Base-by-base conservation (phyloP, 2,888 invertebrate species). In the Anarsia innoxiella region DNA sequence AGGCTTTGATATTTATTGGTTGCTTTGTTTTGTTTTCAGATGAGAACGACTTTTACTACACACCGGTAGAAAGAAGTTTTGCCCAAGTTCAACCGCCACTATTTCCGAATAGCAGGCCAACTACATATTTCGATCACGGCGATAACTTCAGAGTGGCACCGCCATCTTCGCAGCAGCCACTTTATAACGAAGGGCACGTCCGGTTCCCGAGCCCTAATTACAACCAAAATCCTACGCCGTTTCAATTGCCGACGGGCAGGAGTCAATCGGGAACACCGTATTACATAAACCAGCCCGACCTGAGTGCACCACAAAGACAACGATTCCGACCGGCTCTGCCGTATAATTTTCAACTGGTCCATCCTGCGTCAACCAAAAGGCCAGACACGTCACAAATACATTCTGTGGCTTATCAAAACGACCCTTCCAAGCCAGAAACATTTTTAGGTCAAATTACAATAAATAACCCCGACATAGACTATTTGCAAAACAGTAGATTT, bases 371-470 rank as follows among this genome's bases (percentile, higher is more conserved):
- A 19, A 87, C 87, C 2, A 83, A 85, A 56, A 75, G 83, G 54
- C 89, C 89, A 26, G 88, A 88, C 46, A 74, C 80, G 40, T 76
- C 87, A 43, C 80, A 87, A 52, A 87, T 88, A 48, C 88, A 87
- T 56, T 82, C 84, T n/a, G 73, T 80, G 33, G 85, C 83, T 2
- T 87, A 87, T 53, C 87, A 86, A 55, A 86, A 87, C 56, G 84
- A 88, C 53, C 88, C 88, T 9, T 87, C 88, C 2, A 87, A 88
- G 58, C 87, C 87, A 13, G 89, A 89, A 75, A 87, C 88, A 26
- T 89, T 89, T 62, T 66, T 89, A 40, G 88, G 88, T 5, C 87
- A 89, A 73, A 88, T 88, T 30, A 88, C 88, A 11, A 72, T 89
- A 40, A 87, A 88, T 53, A 88, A 87, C 62, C 88, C 88, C 10